Evolutionary conservation across 1,140 invertebrate genomes (phyloP).

Genomic region (Heliconius hermathena): DNA sequence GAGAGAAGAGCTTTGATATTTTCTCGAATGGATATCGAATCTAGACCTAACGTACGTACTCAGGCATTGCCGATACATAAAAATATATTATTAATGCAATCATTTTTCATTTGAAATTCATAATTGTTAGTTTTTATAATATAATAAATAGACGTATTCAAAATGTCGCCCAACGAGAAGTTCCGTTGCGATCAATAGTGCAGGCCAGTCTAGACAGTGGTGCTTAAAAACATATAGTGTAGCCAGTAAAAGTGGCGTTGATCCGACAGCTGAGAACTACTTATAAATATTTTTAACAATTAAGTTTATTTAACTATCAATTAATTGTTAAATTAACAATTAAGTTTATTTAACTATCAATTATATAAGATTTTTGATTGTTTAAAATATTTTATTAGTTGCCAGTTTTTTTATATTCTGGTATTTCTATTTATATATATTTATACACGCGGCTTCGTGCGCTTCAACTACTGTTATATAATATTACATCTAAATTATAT

Average conservation of each 20-base stretch:
- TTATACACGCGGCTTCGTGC: too few species aligned
- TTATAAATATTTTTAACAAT: not conserved
- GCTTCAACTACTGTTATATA: too few species aligned
- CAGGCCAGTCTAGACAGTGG: slow-evolving; percentile 14
- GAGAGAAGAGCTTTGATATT: too few species aligned
- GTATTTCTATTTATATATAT: too few species aligned
- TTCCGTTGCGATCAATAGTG: slow-evolving; percentile 10
- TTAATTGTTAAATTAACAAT: too few species aligned
- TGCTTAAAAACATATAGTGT: slow-evolving; percentile 13
- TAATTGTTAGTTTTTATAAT: not conserved
- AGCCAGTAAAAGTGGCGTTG: slow-evolving; percentile 8
- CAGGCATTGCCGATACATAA: too few species aligned
- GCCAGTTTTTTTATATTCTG: too few species aligned
- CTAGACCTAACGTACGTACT: too few species aligned
- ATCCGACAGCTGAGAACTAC: not conserved
- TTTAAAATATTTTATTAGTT: not conserved
- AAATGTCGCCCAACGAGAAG: not conserved
- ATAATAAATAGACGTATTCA: not conserved
- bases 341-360: not conserved
- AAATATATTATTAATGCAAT: too few species aligned
- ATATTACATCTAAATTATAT: too few species aligned
- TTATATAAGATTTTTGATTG: not conserved
- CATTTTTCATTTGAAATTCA: not conserved
- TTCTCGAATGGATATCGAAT: too few species aligned
- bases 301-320: not conserved